Evolutionary conservation across 2,888 invertebrate genomes (phyloP).

Genomic region (Actias luna): DNA sequence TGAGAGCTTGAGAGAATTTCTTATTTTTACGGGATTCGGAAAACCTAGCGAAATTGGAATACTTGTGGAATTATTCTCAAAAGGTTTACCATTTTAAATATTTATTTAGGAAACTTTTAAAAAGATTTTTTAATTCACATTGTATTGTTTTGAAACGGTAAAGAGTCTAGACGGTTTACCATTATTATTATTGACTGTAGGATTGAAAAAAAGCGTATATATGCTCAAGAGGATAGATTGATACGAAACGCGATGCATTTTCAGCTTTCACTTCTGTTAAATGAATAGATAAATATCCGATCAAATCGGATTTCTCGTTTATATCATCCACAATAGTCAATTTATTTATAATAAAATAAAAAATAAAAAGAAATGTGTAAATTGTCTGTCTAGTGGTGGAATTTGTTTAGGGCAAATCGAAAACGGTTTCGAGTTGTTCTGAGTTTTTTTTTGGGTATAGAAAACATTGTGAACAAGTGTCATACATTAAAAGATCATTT

Average conservation of each 20-base stretch:
- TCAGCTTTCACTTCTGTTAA: slow-evolving; percentile 9
- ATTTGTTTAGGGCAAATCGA: neutral
- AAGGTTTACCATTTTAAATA: neutral
- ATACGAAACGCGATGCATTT: neutral
- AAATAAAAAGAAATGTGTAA: neutral
- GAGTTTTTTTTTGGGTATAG: neutral
- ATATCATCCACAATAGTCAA: neutral
- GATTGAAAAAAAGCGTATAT: slow-evolving; percentile 27
- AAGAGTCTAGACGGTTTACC: neutral
- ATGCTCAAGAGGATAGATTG: slow-evolving; percentile 16
- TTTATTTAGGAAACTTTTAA: too few species aligned
- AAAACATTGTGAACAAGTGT: neutral
- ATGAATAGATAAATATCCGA: slow-evolving; percentile 38
- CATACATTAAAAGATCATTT: neutral
- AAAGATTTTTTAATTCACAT: neutral
- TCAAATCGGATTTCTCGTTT: slow-evolving; percentile 42
- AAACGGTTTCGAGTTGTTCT: neutral
- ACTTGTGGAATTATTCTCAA: neutral
- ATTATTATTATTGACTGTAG: neutral
- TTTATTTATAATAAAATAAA: neutral
- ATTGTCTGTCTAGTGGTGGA: neutral
- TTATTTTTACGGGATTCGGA: neutral
- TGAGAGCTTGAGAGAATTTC: neutral
- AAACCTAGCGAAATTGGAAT: neutral
- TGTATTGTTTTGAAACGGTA: neutral